These are phyloP conservation scores for Phasia obesa DNA, from an alignment of 2,888 invertebrate species.

Conservation along the genomic window DNA sequence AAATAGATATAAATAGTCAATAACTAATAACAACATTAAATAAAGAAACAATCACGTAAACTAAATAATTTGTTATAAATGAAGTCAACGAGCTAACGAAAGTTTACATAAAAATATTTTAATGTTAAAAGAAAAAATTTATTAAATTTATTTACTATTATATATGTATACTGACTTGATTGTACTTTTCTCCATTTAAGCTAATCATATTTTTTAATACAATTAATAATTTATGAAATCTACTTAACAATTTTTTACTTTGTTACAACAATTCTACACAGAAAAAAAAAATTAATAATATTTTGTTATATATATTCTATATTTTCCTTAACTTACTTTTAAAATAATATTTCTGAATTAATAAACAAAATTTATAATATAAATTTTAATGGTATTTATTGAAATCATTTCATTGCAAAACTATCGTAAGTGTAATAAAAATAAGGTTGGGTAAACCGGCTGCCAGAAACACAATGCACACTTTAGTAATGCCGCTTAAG, in stretches of 20 bases:
- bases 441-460: no score
- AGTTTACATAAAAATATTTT: slow-evolving; percentile 20
- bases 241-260: slow-evolving; percentile 30
- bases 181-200: slow-evolving; percentile 5
- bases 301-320: slow-evolving; percentile 64
- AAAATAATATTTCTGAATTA: slow-evolving; percentile 56
- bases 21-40: slow-evolving; percentile 39
- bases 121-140: slow-evolving; percentile 13
- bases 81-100: slow-evolving; percentile 9
- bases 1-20: slow-evolving; percentile 36
- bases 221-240: slow-evolving; percentile 34
- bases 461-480: no score
- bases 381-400: neutral
- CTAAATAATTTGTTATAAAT: slow-evolving; percentile 49
- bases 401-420: neutral
- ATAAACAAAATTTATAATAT: slow-evolving; percentile 54
- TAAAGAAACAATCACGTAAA: slow-evolving; percentile 48
- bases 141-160: slow-evolving; percentile 24
- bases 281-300: slow-evolving; percentile 23
- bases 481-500: no score
- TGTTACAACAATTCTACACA: slow-evolving; percentile 43
- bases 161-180: slow-evolving; percentile 9
- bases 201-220: slow-evolving; percentile 7
- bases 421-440: no score
- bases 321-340: slow-evolving; percentile 63